Evolutionary conservation across 1,140 invertebrate species (phyloP).

Genomic region (Cotesia typhae): DNA sequence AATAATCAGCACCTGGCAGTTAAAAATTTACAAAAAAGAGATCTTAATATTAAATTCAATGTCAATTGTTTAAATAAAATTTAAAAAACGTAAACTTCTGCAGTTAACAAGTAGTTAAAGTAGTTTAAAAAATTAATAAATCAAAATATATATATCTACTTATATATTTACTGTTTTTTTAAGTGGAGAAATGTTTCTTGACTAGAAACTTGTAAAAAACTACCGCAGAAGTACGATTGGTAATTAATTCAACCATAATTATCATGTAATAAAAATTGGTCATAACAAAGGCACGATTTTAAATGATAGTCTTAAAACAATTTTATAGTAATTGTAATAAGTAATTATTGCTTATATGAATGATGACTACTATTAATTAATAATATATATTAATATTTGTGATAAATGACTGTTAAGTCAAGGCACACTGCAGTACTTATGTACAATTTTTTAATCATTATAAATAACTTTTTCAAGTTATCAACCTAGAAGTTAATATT

Average conservation of each 20-base stretch:
- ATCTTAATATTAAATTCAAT: slow-evolving; percentile 1
- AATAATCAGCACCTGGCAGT: slow-evolving; percentile 5
- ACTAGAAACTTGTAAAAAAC: slow-evolving; percentile 63
- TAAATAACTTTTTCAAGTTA: not conserved
- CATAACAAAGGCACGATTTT: slow-evolving; percentile 9
- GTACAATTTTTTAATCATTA: slow-evolving; percentile 1
- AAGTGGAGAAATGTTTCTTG: slow-evolving; percentile 55
- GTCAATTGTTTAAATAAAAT: slow-evolving; percentile 20
- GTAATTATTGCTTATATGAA: slow-evolving; percentile 4
- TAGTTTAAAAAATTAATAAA: slow-evolving; percentile 32
- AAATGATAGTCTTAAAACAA: not conserved
- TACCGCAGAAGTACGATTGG: slow-evolving; percentile 61
- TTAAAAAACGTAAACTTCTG: slow-evolving; percentile 31
- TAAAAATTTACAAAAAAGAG: too few relatives aligned
- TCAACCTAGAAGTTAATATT: slow-evolving; percentile 3
- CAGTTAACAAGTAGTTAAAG: slow-evolving; percentile 52
- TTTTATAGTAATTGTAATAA: not conserved
- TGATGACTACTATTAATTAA: not conserved
- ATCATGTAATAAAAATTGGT: slow-evolving; percentile 7
- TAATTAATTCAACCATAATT: slow-evolving; percentile 42
- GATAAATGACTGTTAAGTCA: slow-evolving; percentile 17
- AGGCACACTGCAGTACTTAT: slow-evolving; percentile 16
- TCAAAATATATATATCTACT: slow-evolving; percentile 34
- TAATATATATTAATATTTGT: not conserved
- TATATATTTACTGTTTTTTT: slow-evolving; percentile 37